Base-by-base conservation (phyloP, 1,140 invertebrate genomes). In the Drosophila varians region DNA sequence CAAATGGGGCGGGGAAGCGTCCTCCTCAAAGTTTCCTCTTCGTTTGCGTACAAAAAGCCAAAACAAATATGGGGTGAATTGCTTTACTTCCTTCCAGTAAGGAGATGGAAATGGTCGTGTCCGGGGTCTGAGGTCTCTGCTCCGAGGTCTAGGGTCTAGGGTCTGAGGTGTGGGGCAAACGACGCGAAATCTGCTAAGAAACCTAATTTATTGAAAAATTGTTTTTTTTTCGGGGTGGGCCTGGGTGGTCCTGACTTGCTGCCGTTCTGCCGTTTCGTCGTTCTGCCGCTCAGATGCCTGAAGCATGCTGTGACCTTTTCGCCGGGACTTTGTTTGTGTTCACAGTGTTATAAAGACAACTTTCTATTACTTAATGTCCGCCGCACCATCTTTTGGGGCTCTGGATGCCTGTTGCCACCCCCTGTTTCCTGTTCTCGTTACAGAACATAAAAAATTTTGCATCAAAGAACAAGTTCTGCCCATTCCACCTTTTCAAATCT, bases 181-280 rank as follows among this genome's bases (percentile, higher is more conserved):
- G 56, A 62, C 71, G 56, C 55, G 82, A 77, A 86, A 86, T 87
- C 80, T 80, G 77, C 79, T 80, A 73, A 80, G 82, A 86, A 87
- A 86, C 80, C 80, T 86, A 87, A 86, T 86, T 86, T 86, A 86
- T 86, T 86, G 80, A 86, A 86, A 86, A 87, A 87, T 86, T 87
- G 72, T 87, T 87, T 74, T 68, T 62, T 31, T 31, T 31, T 31
- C 46, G 68, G 82, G 73, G 82, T 76, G 82, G 61, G 80, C 58
- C n/a, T n/a, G 25, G 21, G n/a, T 25, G 25, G 21, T 9, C 38
- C 43, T 52, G 58, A 34, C 53, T 74, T 74, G 69, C 42, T 78
- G 42, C 36, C 74, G 47, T 4, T 51, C 5, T 21, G 49, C 79
- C 53, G 47, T 28, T n/a, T n/a, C n/a, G n/a, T 21, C 21, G 21